Evolutionary conservation across 2,797 vertebrate genomes (phyloP).

Genomic region (Diplodus puntazzo): DNA sequence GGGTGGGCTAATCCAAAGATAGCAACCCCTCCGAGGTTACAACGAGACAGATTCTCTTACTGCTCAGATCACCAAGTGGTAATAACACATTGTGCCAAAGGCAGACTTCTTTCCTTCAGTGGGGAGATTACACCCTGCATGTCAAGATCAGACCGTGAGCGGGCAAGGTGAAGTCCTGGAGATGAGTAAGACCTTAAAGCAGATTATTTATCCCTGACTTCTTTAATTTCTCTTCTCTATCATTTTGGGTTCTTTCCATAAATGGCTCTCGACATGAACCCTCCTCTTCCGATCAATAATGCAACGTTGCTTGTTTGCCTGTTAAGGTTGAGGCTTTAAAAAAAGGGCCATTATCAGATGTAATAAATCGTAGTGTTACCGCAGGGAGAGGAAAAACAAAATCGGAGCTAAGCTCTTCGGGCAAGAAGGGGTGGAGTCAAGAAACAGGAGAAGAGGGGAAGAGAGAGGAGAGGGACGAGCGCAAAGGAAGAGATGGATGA

Average conservation of each 20-base stretch:
- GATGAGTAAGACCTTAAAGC: constrained; percentile 15
- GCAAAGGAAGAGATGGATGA: constrained; percentile 58
- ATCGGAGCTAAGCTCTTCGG: constrained; percentile 36
- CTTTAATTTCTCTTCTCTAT: constrained; percentile 30
- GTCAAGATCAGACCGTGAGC: constrained; percentile 52
- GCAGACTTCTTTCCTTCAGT: constrained; percentile 27
- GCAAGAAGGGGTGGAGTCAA: constrained; percentile 24
- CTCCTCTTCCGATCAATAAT: constrained; percentile 55
- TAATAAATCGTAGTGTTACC: constrained; percentile 45
- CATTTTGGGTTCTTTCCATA: constrained; percentile 11
- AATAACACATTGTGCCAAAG: constrained; percentile 46
- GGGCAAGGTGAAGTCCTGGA: constrained; percentile 51
- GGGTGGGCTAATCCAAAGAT: constrained; percentile 31
- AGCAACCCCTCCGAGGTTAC: constrained; percentile 48
- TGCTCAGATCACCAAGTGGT: constrained; percentile 42
- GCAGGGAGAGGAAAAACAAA: constrained; percentile 10
- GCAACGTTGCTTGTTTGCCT: constrained; percentile 13
- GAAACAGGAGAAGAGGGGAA: not conserved
- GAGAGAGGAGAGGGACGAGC: constrained; percentile 30
- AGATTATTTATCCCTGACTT: constrained; percentile 32
- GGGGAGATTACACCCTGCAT: constrained; percentile 36
- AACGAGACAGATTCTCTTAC: constrained; percentile 20
- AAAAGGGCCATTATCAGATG: constrained; percentile 39
- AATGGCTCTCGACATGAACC: constrained; percentile 23
- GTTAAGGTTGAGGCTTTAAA: constrained; percentile 49